Evolutionary conservation across 2,888 invertebrate genomes (phyloP).

Genomic region (Campaea margaritaria): DNA sequence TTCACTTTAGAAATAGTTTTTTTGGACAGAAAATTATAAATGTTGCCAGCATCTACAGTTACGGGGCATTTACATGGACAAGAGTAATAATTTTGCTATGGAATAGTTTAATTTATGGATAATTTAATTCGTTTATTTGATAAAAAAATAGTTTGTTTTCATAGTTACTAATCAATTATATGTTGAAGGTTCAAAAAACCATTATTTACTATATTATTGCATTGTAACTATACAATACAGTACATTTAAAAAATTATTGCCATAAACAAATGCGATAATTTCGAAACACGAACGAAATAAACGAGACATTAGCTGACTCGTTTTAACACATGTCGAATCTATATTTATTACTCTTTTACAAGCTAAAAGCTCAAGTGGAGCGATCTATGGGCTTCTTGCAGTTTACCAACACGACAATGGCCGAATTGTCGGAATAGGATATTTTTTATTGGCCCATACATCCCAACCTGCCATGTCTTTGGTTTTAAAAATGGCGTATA

Average conservation of each 20-base stretch:
- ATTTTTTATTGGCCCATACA: conserved; percentile 84
- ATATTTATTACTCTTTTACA: conserved; percentile 83
- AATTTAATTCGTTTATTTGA: too few relatives aligned
- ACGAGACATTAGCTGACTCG: conserved; percentile 73
- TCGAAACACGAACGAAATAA: conserved; percentile 50
- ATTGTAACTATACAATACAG: too few relatives aligned
- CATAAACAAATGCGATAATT: conserved; percentile 56
- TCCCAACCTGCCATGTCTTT: conserved; percentile 85
- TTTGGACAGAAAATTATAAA: too few relatives aligned
- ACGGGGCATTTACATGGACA: too few relatives aligned
- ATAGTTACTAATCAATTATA: too few relatives aligned
- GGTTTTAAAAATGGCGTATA: conserved; percentile 87
- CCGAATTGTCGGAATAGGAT: conserved; percentile 82
- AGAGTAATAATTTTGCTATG: too few relatives aligned
- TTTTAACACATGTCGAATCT: conserved; percentile 80
- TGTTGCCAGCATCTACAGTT: too few relatives aligned
- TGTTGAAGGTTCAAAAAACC: neutral
- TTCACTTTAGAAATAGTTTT: too few relatives aligned
- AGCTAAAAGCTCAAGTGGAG: conserved; percentile 81
- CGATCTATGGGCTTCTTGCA: conserved; percentile 84
- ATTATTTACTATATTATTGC: neutral
- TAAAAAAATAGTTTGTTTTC: neutral
- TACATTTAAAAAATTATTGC: neutral
- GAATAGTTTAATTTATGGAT: too few relatives aligned
- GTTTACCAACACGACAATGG: conserved; percentile 86